Conservation (phyloP, 1,140 invertebrate genomes). For the Battus philenor region DNA sequence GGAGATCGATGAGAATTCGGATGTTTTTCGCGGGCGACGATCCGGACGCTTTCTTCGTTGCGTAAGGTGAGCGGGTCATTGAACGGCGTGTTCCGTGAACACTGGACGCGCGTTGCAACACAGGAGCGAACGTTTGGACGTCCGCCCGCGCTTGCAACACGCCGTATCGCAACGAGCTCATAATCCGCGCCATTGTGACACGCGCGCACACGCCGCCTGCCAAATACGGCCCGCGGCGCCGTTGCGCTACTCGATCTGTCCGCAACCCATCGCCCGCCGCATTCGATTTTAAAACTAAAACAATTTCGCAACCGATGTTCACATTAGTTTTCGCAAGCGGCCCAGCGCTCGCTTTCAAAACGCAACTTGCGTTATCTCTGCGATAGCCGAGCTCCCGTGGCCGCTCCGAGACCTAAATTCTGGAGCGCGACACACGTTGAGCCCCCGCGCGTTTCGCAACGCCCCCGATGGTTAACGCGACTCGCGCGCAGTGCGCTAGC, state of each 20-base stretch:
- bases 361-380: constrained; percentile 70
- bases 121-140: constrained; percentile 68
- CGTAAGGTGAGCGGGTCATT: constrained; percentile 60
- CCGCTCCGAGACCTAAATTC: constrained; percentile 69
- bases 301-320: constrained; percentile 75
- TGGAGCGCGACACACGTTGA: too few species aligned
- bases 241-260: constrained; percentile 53
- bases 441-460: too few species aligned
- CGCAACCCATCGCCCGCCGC: constrained; percentile 39
- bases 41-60: constrained; percentile 62
- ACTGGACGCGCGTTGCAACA: constrained; percentile 67
- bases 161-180: constrained; percentile 69
- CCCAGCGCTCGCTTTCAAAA: constrained; percentile 71
- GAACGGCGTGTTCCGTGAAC: constrained; percentile 53
- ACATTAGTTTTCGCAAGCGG: constrained; percentile 75
- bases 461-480: too few species aligned
- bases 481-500: too few species aligned
- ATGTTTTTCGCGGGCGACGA: constrained; percentile 51
- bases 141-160: constrained; percentile 69
- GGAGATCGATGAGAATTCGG: constrained; percentile 59
- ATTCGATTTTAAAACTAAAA: constrained; percentile 73
- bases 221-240: constrained; percentile 46
- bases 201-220: constrained; percentile 39
- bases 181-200: constrained; percentile 68
- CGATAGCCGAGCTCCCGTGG: constrained; percentile 61